Percentiles rank a stretch among this genome's conserved stretches.
Evolutionary conservation across 64 coral and sea anemone species (phyloP).

Genomic region (Stichodactyla helianthus): DNA sequence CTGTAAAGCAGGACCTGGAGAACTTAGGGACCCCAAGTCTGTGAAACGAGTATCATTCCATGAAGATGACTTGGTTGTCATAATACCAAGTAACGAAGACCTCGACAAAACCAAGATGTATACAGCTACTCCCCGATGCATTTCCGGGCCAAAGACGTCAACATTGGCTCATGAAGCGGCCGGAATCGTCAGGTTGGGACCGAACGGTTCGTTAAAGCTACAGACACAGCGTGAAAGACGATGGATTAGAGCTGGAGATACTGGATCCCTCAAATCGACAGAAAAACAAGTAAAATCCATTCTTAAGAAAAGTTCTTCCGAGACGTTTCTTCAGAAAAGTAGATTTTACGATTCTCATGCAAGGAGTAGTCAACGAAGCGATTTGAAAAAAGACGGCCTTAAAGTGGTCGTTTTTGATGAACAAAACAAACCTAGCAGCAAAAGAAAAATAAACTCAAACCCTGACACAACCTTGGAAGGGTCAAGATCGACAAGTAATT

Average conservation of each 20-base stretch:
- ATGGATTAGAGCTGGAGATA: background rate
- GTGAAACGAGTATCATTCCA: constrained; percentile 8
- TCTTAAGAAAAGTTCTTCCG: background rate
- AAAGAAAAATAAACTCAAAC: background rate
- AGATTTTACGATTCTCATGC: background rate
- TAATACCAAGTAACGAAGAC: background rate
- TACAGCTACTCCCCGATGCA: background rate
- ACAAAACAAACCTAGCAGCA: background rate
- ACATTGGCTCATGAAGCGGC: background rate
- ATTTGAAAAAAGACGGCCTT: background rate
- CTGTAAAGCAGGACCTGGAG: background rate
- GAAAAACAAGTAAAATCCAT: constrained; percentile 9
- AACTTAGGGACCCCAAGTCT: background rate
- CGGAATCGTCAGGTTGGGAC: background rate
- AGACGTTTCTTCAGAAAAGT: background rate
- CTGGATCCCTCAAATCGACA: background rate
- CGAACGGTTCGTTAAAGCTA: background rate
- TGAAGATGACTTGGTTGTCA: background rate
- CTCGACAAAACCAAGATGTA: background rate
- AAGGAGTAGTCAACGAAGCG: background rate
- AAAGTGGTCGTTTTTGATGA: background rate
- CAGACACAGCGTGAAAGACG: background rate
- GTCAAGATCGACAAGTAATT: background rate
- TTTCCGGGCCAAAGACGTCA: background rate
- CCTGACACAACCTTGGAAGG: background rate